Evolutionary conservation across 2,113 vertebrate species (phyloP), one percentile per base, ranked within the genome.

Genomic region (Percopsis transmontana): DNA sequence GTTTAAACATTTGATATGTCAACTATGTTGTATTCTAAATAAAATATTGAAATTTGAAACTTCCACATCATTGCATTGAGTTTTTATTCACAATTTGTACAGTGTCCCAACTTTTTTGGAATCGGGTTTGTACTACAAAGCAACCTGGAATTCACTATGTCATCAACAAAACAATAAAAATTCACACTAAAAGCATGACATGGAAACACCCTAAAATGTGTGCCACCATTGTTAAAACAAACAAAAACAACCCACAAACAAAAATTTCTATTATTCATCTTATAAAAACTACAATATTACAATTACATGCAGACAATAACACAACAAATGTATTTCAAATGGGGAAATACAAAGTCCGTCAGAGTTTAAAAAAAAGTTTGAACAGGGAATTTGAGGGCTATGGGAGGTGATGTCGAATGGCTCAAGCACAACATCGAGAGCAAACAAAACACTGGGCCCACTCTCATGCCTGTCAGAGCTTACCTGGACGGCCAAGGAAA

Each of bases 291-390:
- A 79, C 83, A 92, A 75, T 66, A 82, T 89, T 82, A 92, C 77
- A 85, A 86, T 89, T 91, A 90, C 92, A 91, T 95, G 92, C 93
- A 94, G 87, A 87, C 79, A 87, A 87, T 87, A 92, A 89, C 86
- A 90, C 66, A 83, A 71, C 83, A 88, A 90, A 84, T 83, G 79
- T 87, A 83, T 88, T n/a, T n/a, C n/a, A n/a, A 87, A 81, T 82
- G 79, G 58, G 20, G 27, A 33, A 33, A 33, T 33, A 33, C 27
- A 33, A 33, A 33, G 27, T 33, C 27, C 27, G 27, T 7, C 27
- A 33, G 27, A 33, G 5, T 33, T 33, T 33, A 6, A 6, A 6
- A 6, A 33, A 33, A 7, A 33, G 55, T 38, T 15, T 27, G n/a
- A 19, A 19, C 18, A 12, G 16, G 40, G 52, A 42, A 62, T 59